A percentile compares a stretch with the other conserved stretches of the same genome.
These are phyloP conservation scores for Tetranychus piercei DNA, from an alignment of 2,888 invertebrate genomes.

Conservation along the genomic window DNA sequence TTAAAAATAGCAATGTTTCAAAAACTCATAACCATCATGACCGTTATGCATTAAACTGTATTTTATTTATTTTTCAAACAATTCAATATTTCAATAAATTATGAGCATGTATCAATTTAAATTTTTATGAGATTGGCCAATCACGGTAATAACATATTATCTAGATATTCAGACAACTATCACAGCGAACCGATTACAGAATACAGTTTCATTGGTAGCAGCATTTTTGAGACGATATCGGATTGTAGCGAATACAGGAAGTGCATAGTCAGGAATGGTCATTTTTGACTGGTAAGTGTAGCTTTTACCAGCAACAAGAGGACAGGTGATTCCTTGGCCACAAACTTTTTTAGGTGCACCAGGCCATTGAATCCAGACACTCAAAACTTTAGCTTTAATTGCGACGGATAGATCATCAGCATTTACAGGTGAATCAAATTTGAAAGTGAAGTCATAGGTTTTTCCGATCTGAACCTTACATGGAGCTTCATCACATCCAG, in stretches of 20 bases:
- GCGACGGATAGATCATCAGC: neutral
- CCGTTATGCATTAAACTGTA: too few species aligned
- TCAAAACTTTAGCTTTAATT: neutral
- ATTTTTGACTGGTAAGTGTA: neutral
- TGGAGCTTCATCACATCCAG: neutral
- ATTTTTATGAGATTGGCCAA: too few species aligned
- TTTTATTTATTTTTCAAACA: too few species aligned
- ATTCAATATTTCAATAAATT: too few species aligned
- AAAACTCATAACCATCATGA: too few species aligned
- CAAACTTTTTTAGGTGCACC: neutral
- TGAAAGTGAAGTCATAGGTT: neutral
- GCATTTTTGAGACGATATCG: neutral
- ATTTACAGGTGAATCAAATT: neutral
- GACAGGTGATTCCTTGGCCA: neutral
- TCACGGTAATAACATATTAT: too few species aligned
- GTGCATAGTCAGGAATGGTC: neutral
- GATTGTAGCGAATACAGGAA: neutral
- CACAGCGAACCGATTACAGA: neutral
- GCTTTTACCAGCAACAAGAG: neutral
- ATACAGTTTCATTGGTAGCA: neutral
- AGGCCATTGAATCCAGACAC: neutral
- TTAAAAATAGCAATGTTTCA: too few species aligned
- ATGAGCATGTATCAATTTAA: too few species aligned
- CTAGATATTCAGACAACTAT: neutral
- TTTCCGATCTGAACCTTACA: neutral